These are phyloP conservation scores for Leptoclinus maculatus DNA, from an alignment of 2,797 vertebrate species.

Conservation along the genomic window DNA sequence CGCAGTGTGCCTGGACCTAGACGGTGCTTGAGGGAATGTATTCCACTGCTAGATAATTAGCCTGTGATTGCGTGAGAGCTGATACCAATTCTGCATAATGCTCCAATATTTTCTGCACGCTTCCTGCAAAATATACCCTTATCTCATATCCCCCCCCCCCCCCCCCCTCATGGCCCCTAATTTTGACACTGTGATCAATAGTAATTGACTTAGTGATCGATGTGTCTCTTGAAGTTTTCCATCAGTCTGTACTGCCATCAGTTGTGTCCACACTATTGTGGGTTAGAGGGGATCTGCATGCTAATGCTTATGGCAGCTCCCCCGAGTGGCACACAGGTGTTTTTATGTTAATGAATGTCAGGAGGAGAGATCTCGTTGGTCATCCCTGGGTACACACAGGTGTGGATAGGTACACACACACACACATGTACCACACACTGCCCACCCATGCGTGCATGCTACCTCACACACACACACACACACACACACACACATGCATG, in stretches of 20 bases:
- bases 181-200: slow-evolving; percentile 77
- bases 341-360: slow-evolving; percentile 78
- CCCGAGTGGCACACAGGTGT: slow-evolving; percentile 59
- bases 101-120: slow-evolving; percentile 68
- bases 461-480: slow-evolving; percentile 12
- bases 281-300: slow-evolving; percentile 52
- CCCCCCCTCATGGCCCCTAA: slow-evolving; percentile 49
- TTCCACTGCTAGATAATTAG: slow-evolving; percentile 76
- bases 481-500: slow-evolving; percentile 22
- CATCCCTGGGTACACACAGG: slow-evolving; percentile 53
- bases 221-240: slow-evolving; percentile 76
- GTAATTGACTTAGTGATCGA: slow-evolving; percentile 78
- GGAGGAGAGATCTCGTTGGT: slow-evolving; percentile 58
- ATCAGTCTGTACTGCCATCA: slow-evolving; percentile 53
- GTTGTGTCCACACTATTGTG: slow-evolving; percentile 40
- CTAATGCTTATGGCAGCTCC: slow-evolving; percentile 61
- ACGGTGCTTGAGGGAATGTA: slow-evolving; percentile 67
- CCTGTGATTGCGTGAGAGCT: slow-evolving; percentile 67
- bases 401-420: slow-evolving; percentile 27
- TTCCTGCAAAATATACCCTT: slow-evolving; percentile 67
- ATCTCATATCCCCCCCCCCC: slow-evolving; percentile 45
- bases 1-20: slow-evolving; percentile 50
- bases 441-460: slow-evolving; percentile 12
- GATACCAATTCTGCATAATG: slow-evolving; percentile 71
- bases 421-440: slow-evolving; percentile 22